These are phyloP conservation scores for Batillaria attramentaria DNA, from an alignment of 1,140 invertebrate species.

Conservation along the genomic window DNA sequence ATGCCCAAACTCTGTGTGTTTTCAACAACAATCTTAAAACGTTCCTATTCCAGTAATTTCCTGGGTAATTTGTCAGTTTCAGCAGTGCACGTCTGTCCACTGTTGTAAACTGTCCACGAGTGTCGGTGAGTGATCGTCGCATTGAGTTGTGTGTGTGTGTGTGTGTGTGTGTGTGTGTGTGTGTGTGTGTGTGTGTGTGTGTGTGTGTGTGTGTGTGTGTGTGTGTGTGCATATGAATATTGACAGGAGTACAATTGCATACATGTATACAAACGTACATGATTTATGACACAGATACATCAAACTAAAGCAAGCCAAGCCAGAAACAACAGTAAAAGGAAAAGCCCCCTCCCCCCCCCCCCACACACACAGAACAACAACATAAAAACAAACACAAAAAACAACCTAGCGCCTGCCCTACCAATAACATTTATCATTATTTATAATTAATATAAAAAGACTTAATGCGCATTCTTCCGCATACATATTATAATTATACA, in stretches of 20 bases:
- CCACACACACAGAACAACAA: neutral
- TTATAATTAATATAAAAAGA: too few relatives aligned
- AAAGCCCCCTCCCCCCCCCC: neutral
- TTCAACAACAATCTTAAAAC: too few relatives aligned
- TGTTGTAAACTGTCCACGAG: too few relatives aligned
- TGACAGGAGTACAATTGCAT: neutral
- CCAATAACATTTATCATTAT: too few relatives aligned
- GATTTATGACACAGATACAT: neutral
- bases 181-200: neutral
- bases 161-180: neutral
- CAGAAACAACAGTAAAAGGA: neutral
- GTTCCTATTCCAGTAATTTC: too few relatives aligned
- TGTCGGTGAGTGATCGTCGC: too few relatives aligned
- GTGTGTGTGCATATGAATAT: neutral
- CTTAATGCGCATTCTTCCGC: too few relatives aligned
- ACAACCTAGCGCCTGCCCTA: neutral
- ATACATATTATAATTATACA: too few relatives aligned
- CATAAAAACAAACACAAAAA: neutral
- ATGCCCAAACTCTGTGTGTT: too few relatives aligned
- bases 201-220: conserved; percentile 4
- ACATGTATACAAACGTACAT: neutral
- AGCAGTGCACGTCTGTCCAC: too few relatives aligned
- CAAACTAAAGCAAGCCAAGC: neutral
- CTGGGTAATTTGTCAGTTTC: too few relatives aligned
- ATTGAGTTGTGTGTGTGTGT: conserved; percentile 17